phyloP scores from a whole-genome alignment of 2,797 vertebrate genomes.

The Pseudotriccus pelzelni region DNA sequence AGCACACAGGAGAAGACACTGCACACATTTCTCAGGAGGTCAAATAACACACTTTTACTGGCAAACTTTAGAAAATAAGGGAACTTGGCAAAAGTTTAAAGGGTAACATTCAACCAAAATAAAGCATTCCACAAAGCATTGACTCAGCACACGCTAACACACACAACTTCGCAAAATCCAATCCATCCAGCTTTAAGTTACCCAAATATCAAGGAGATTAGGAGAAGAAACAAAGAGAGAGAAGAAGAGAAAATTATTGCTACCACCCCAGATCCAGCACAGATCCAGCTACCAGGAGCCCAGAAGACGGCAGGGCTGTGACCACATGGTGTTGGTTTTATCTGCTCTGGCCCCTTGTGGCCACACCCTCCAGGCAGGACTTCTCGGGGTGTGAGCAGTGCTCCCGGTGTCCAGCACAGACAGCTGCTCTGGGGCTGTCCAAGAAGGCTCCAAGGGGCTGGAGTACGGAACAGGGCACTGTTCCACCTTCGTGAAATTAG shows the following conservation, averaged over 20 bases:
- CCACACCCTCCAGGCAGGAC: not conserved
- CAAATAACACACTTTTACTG: not conserved
- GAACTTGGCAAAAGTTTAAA: not conserved
- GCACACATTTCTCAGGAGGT: not conserved
- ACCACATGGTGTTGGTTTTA: not conserved
- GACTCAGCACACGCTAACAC: not conserved
- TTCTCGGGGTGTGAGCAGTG: not conserved
- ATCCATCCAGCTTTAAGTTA: not conserved
- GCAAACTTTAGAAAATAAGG: not conserved
- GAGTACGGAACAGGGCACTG: not conserved
- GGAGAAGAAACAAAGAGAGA: not conserved
- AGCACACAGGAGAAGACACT: not conserved
- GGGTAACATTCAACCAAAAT: not conserved
- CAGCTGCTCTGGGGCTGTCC: not conserved
- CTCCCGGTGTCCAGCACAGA: not conserved
- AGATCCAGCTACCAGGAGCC: not conserved
- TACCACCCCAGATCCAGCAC: not conserved
- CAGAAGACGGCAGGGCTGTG: not conserved
- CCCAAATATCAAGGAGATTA: not conserved
- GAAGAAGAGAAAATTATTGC: not conserved
- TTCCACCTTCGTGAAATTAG: not conserved
- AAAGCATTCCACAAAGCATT: not conserved
- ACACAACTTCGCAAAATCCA: not conserved
- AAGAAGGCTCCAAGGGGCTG: not conserved
- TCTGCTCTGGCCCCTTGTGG: not conserved